Evolutionary conservation across 2,888 invertebrate species (phyloP).

Genomic region (Eristalinus aeneus): DNA sequence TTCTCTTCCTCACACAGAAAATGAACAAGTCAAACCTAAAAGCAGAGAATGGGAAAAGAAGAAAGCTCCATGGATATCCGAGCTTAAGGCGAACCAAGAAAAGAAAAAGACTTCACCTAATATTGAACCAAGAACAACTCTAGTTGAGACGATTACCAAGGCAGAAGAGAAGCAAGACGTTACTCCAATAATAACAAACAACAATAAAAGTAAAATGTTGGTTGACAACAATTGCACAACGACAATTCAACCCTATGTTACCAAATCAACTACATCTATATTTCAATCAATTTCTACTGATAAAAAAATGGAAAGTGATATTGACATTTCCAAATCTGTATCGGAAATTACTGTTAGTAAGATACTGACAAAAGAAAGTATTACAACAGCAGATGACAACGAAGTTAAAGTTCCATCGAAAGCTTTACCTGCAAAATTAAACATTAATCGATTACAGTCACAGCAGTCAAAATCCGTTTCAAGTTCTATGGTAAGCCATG

Average conservation of each 20-base stretch:
- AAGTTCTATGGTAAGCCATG: not conserved
- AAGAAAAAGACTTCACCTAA: conserved; percentile 79
- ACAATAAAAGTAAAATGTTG: conserved; percentile 67
- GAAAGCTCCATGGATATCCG: conserved; percentile 90
- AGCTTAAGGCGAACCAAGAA: conserved; percentile 88
- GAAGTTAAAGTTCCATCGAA: conserved; percentile 77
- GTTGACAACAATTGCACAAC: conserved; percentile 17
- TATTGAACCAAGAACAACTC: conserved; percentile 75
- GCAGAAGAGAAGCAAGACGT: conserved; percentile 24
- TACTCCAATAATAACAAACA: conserved; percentile 3
- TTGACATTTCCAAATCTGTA: conserved; percentile 63
- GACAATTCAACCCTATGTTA: not conserved
- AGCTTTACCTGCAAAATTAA: conserved; percentile 74
- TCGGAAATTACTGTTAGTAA: conserved; percentile 16
- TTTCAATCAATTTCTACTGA: conserved; percentile 72
- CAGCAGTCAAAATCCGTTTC: conserved; percentile 45
- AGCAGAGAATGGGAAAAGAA: conserved; percentile 88
- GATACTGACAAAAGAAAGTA: conserved; percentile 43
- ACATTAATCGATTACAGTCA: conserved; percentile 39
- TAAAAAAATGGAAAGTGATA: conserved; percentile 47
- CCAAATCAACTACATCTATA: conserved; percentile 71
- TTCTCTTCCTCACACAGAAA: conserved; percentile 59
- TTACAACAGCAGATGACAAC: conserved; percentile 64
- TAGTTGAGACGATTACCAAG: conserved; percentile 21
- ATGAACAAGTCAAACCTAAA: conserved; percentile 82